phyloP scores from a whole-genome alignment of 2,113 vertebrate genomes.

The Struthidea cinerea region DNA sequence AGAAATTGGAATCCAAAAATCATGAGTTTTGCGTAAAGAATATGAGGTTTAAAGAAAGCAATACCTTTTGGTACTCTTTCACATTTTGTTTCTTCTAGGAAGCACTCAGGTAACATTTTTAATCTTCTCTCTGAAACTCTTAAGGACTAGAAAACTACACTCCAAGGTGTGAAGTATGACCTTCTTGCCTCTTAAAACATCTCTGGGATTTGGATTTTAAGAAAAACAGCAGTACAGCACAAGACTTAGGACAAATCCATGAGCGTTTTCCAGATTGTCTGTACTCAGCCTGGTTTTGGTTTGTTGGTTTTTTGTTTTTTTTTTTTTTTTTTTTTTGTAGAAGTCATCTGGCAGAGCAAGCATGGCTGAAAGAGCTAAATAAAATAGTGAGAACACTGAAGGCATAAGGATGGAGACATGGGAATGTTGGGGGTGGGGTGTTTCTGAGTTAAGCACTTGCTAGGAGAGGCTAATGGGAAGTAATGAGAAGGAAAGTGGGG shows the following conservation, averaged over 20 bases:
- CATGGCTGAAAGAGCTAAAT: slow-evolving; percentile 2
- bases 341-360: slow-evolving; percentile 12
- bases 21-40: background rate
- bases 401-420: slow-evolving; percentile 26
- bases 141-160: background rate
- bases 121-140: slow-evolving; percentile 15
- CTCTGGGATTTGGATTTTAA: slow-evolving; percentile 2
- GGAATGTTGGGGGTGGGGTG: slow-evolving; percentile 17
- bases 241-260: background rate
- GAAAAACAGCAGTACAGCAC: background rate
- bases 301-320: too few species aligned
- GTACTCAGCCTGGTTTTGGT: background rate
- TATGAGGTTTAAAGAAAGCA: background rate
- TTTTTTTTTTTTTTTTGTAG: background rate
- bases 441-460: slow-evolving; percentile 38
- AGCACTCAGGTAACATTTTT: background rate
- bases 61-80: background rate
- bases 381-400: slow-evolving; percentile 17
- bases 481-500: slow-evolving; percentile 29
- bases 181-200: background rate
- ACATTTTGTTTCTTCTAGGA: background rate
- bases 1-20: background rate
- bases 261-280: background rate
- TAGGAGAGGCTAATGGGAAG: slow-evolving; percentile 18
- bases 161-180: background rate